Evolutionary conservation across 2,797 vertebrate species (phyloP), one percentile per base, ranked within the genome.

Genomic region (Sternarchorhynchus goeldii): DNA sequence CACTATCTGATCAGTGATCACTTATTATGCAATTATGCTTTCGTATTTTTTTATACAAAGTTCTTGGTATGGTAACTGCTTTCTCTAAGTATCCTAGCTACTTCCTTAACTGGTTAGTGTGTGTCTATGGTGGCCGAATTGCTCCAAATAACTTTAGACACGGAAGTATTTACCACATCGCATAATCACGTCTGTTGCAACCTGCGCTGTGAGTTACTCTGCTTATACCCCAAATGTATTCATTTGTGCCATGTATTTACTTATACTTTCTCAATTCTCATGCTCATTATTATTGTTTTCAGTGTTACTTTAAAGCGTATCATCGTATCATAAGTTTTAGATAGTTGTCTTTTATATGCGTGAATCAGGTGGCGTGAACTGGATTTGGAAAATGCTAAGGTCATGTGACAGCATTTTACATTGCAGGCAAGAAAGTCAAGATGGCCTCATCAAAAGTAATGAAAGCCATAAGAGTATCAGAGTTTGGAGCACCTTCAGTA

Each of bases 401-500:
- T 82, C 18, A 36, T 45, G 5, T 78, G 32, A 7, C 20, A 20
- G 2, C 25, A 10, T 34, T 32, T 31, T 25, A 65, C 63, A 63
- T 66, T 21, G 12, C 4, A 65, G 1, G 6, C 7, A 0, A 17
- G 5, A 1, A 4, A 17, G 7, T 12, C n/a, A 67, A 34, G 17
- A 93, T 95, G 93, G 90, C 94, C 4, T 87, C 89, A 75, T 85
- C 85, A 83, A 91, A 81, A 39, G 32, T 95, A 80, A 98, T 98
- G 96, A 94, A 90, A 85, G 96, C 95, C 0, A 83, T 98, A 81
- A 86, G 91, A 79, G 96, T 98, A 60, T 91, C 91, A 16, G 93
- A 97, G 86, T 98, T 98, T 76, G 97, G 97, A 79, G 92, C 88
- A 8, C 94, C 96, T 29, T 93, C 95, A 0, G 95, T 97, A 10